Evolutionary conservation across 2,888 invertebrate genomes (phyloP).

Genomic region (Asteroscopus sphinx): DNA sequence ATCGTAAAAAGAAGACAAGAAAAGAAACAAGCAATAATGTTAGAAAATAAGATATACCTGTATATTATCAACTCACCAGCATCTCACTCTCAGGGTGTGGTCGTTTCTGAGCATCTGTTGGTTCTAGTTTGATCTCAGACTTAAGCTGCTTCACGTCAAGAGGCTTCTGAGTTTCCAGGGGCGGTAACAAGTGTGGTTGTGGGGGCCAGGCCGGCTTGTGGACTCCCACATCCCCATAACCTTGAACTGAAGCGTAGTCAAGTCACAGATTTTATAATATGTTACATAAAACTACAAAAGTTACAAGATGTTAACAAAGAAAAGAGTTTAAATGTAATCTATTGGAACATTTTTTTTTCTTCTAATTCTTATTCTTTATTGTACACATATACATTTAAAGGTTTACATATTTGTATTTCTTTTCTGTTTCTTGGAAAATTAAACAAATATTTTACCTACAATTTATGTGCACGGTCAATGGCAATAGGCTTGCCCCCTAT

Average conservation of each 20-base stretch:
- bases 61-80: slow-evolving; percentile 74
- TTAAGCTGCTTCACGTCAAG: slow-evolving; percentile 83
- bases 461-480: too few relatives aligned
- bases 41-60: neutral
- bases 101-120: slow-evolving; percentile 81
- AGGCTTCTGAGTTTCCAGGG: slow-evolving; percentile 82
- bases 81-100: slow-evolving; percentile 83
- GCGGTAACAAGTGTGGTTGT: slow-evolving; percentile 82
- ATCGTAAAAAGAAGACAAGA: too few relatives aligned
- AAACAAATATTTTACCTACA: too few relatives aligned
- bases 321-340: too few relatives aligned
- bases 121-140: slow-evolving; percentile 85
- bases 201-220: slow-evolving; percentile 85
- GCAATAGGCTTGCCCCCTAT: too few relatives aligned
- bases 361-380: too few relatives aligned
- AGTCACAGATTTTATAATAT: slow-evolving; percentile 14
- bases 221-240: slow-evolving; percentile 82
- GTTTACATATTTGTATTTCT: too few relatives aligned
- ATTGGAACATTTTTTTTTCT: too few relatives aligned
- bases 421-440: too few relatives aligned
- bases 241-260: slow-evolving; percentile 73
- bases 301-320: slow-evolving; percentile 51
- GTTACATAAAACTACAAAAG: slow-evolving; percentile 33
- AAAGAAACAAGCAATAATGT: neutral
- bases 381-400: too few relatives aligned